A percentile compares a stretch with the other conserved stretches of the same genome.
These are phyloP conservation scores for Helleia helle DNA, from an alignment of 2,888 invertebrate genomes.

Conservation along the genomic window DNA sequence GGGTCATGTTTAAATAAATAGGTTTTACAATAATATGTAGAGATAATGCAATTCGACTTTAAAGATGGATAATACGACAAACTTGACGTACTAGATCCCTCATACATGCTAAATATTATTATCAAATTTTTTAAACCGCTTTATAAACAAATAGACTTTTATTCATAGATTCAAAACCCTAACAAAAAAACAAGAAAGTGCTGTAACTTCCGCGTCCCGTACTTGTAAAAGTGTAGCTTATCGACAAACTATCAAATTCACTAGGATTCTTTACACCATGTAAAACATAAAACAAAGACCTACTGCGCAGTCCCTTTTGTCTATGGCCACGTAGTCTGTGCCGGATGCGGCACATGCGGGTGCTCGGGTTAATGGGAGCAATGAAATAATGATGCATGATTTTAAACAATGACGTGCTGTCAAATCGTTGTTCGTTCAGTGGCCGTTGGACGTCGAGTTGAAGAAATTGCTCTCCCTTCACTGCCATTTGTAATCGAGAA, in stretches of 20 bases:
- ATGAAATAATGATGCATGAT: constrained; percentile 57
- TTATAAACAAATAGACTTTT: no score
- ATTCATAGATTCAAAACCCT: no score
- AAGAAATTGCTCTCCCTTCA: constrained; percentile 20
- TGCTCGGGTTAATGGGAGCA: constrained; percentile 43
- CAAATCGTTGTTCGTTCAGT: constrained; percentile 30
- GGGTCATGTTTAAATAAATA: no score
- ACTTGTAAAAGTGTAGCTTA: neutral
- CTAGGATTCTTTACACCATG: neutral
- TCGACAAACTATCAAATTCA: neutral
- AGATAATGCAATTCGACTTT: no score
- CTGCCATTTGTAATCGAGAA: constrained; percentile 24
- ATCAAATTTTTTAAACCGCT: no score
- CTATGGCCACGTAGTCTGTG: constrained; percentile 54
- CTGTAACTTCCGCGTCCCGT: neutral
- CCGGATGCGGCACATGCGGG: constrained; percentile 63
- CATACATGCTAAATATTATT: no score
- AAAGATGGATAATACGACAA: no score
- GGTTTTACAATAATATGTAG: no score
- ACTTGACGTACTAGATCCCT: no score
- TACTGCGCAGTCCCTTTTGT: constrained; percentile 40
- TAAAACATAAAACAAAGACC: constrained; percentile 41
- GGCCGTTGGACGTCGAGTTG: constrained; percentile 26
- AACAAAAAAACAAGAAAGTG: no score
- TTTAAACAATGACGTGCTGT: constrained; percentile 47